Base-by-base conservation (phyloP, 92 coral and sea anemone species). In the Galaxea fascicularis region DNA sequence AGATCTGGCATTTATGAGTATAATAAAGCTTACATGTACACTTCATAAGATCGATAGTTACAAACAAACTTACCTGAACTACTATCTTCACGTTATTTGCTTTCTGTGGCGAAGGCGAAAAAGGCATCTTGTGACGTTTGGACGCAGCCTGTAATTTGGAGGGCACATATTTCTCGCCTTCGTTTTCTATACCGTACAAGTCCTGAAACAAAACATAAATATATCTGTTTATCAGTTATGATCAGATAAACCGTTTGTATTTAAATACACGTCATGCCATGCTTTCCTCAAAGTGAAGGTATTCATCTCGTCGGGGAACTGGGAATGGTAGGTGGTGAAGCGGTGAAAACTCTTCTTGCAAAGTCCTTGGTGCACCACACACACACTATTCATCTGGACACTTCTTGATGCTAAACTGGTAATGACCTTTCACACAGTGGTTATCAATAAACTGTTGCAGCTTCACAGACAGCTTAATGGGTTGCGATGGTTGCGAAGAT, bases 291-390 rank as follows among this genome's bases (percentile, higher is more conserved):
- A 89, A 84, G 24, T 80, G 56, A 65, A 65, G 68, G 89, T 89
- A 89, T 29, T 56, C 72, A 59, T 89, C 92, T 46, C 81, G 47
- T 56, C 85, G 89, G 25, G 89, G 89, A 75, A 89, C 89, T 22
- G 89, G 89, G 84, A 68, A 89, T n/a, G 89, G 89, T 39, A 89
- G 84, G 76, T 89, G 89, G 82, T 89, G 92, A 58, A 88, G 83
- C 74, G 80, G 76, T 70, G n/a, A n/a, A n/a, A n/a, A n/a, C n/a
- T n/a, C n/a, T n/a, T n/a, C n/a, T n/a, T n/a, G n/a, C n/a, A n/a
- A 45, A 88, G 82, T 83, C 71, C 92, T 83, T 77, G 92, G 84
- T 39, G 56, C 76, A 65, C 79, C 83, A 58, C 91, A 88, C 31
- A 60, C 88, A 82, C 91, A 82, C 27, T 76, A 77, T 64, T 66